These are phyloP conservation scores for Empidonax traillii DNA, from an alignment of 2,113 vertebrate genomes.

Conservation along the genomic window DNA sequence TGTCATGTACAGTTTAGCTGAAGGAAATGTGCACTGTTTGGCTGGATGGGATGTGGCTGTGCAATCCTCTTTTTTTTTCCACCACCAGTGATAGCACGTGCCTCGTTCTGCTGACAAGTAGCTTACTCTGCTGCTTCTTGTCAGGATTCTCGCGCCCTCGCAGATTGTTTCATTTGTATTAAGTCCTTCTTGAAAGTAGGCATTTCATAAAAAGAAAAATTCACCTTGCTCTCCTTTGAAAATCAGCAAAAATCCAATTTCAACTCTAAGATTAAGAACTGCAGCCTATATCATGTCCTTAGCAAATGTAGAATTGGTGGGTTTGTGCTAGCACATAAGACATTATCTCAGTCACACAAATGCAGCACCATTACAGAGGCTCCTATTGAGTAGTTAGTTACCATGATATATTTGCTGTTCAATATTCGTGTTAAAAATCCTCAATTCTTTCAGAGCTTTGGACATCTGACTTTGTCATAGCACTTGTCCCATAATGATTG, in stretches of 20 bases:
- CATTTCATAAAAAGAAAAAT: not conserved
- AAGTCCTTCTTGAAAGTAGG: not conserved
- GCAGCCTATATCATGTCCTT: not conserved
- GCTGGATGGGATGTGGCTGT: not conserved
- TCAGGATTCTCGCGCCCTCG: not conserved
- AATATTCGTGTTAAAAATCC: not conserved
- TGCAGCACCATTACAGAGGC: not conserved
- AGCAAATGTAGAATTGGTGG: not conserved
- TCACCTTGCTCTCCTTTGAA: not conserved
- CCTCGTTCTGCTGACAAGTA: not conserved
- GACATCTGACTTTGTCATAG: not conserved
- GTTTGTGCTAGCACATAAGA: not conserved
- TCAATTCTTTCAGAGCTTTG: not conserved
- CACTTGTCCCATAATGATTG: not conserved
- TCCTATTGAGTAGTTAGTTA: not conserved
- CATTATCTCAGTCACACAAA: not conserved
- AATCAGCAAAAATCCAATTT: not conserved
- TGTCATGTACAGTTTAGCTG: slow-evolving; percentile 2
- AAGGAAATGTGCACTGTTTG: not conserved
- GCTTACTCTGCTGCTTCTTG: not conserved
- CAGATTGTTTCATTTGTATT: not conserved
- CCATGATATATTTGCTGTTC: not conserved
- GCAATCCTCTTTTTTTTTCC: not conserved
- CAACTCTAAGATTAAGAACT: not conserved
- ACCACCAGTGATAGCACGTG: not conserved